phyloP scores from a whole-genome alignment of 2,888 invertebrate species.

The Dasypogon diadema region DNA sequence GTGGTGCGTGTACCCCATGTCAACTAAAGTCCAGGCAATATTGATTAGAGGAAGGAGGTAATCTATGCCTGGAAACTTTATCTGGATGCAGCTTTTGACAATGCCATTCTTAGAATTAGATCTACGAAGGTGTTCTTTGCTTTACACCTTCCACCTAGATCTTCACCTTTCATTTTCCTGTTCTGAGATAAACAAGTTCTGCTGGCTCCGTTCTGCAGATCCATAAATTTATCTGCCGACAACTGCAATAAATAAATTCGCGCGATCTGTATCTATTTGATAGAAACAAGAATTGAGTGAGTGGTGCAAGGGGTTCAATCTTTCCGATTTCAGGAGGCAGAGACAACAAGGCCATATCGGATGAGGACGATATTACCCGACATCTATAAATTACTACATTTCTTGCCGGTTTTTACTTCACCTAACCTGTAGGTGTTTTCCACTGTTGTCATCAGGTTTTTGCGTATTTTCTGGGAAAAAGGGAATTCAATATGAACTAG shows the following conservation, averaged over 20 bases:
- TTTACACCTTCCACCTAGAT: conserved; percentile 37
- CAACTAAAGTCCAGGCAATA: background rate
- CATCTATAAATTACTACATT: too few species aligned
- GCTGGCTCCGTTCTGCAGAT: conserved; percentile 13
- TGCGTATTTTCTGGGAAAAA: too few species aligned
- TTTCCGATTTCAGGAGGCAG: too few species aligned
- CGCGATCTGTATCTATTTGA: conserved; percentile 48
- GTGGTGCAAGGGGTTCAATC: too few species aligned
- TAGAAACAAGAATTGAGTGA: conserved; percentile 49
- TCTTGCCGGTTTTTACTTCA: too few species aligned
- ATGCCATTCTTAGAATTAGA: background rate
- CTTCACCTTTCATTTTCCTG: conserved; percentile 34
- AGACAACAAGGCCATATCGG: too few species aligned
- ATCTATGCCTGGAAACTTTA: too few species aligned
- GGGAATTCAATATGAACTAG: too few species aligned
- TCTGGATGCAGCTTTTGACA: background rate
- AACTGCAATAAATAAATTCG: conserved; percentile 47
- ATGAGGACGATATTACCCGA: too few species aligned
- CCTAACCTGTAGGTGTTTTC: too few species aligned
- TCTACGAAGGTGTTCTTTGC: conserved; percentile 42
- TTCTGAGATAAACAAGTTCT: conserved; percentile 17
- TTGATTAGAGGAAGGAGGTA: conserved; percentile 4
- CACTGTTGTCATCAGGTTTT: too few species aligned
- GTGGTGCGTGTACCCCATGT: background rate
- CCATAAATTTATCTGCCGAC: conserved; percentile 45